Base-by-base conservation (phyloP, 92 coral and sea anemone species). In the Micromussa lordhowensis region DNA sequence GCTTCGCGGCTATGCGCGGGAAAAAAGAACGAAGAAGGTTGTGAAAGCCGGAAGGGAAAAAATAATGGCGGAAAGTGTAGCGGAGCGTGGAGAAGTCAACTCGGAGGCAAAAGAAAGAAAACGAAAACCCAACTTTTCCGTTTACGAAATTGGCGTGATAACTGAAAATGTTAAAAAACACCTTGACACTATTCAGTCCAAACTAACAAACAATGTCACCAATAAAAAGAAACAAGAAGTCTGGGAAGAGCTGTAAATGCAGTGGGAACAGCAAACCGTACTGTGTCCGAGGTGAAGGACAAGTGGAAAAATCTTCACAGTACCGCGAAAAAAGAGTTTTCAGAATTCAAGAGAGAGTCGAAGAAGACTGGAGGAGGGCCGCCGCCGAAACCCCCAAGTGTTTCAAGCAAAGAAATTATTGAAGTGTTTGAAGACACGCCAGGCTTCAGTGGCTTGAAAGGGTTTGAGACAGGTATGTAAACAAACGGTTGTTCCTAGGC, bases 231-330 rank as follows among this genome's bases (percentile, higher is more conserved):
- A 82, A 54, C 16, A 82, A 4, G 86, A 82, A 61, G 18, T 66
- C 15, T 82, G 86, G 86, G 44, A 72, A 38, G 72, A 82, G 48
- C 32, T 35, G 86, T 82, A 18, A 82, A 61, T 22, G 86, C 77
- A 7, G 48, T 82, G 68, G 86, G 77, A 14, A 32, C 32, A 53
- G 76, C 86, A 21, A 30, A 64, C 31, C 74, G 86, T 54, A 63
- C 86, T 1, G 76, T 61, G 57, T 77, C 63, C 24, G 87, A 83
- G 21, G 54, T 68, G 10, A 83, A 83, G 28, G 79, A 83, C n/a
- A 83, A 83, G 58, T 83, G 87, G 87, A 83, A 83, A 28, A 83
- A 83, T 36, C 17, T 83, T 29, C 78, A 83, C 64, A 29, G 24
- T 26, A 35, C 19, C 14, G 79, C 79, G 28, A 83, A 68, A 77